A percentile compares a stretch with the other conserved stretches of the same genome.
Conservation (phyloP, 2,113 vertebrate genomes). For the Romanogobio albipinnatus region DNA sequence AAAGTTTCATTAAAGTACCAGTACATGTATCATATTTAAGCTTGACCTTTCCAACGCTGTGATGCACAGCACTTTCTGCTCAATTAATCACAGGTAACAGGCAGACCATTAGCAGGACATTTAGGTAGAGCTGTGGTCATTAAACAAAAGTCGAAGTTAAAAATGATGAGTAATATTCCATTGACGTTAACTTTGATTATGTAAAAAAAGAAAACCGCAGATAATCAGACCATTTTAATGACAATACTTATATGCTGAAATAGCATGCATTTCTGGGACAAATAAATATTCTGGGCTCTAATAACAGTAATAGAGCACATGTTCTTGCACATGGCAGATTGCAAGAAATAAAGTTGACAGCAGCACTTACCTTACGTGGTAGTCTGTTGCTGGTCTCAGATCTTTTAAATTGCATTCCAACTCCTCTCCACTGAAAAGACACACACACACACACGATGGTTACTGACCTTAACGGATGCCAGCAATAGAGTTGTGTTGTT, state of each 20-base stretch:
- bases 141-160: background rate
- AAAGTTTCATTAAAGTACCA: background rate
- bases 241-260: background rate
- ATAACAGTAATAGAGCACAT: background rate
- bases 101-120: constrained; percentile 5
- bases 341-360: background rate
- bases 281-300: too few relatives aligned
- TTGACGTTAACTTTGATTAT: background rate
- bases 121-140: background rate
- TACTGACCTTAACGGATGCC: constrained; percentile 4
- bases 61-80: background rate
- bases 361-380: constrained; percentile 88
- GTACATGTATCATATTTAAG: constrained; percentile 34
- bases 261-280: background rate
- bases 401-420: constrained; percentile 94
- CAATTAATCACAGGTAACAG: constrained; percentile 7
- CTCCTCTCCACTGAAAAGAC: constrained; percentile 86
- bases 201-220: background rate
- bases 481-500: background rate
- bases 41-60: constrained; percentile 29
- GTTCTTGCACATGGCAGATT: background rate
- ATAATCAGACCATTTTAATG: background rate
- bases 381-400: constrained; percentile 93
- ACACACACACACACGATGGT: background rate
- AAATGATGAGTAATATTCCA: background rate